A percentile compares a stretch with the other conserved stretches of the same genome.
Evolutionary conservation across 2,113 vertebrate genomes (phyloP).

Genomic region (Embiotoca jacksoni): DNA sequence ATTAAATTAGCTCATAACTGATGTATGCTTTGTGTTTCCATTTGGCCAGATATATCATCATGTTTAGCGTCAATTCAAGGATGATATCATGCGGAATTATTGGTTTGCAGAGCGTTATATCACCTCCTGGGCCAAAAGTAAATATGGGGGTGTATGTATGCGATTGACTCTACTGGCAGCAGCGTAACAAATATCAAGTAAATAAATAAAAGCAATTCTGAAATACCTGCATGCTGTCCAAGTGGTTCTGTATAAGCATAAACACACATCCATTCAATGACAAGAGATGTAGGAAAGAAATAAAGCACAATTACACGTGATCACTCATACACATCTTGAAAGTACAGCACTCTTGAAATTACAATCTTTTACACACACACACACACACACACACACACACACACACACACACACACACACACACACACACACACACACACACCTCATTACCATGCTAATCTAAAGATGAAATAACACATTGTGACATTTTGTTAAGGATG

Average conservation of each 20-base stretch:
- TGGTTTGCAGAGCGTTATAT: constrained; percentile 20
- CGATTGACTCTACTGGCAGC: constrained; percentile 20
- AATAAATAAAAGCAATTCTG: constrained; percentile 75
- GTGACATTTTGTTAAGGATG: not conserved
- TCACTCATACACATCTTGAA: constrained; percentile 71
- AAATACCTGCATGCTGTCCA: constrained; percentile 99
- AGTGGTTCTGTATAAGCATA: constrained; percentile 93
- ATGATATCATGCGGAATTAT: not conserved
- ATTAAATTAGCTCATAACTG: constrained; percentile 33
- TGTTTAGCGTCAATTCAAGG: not conserved
- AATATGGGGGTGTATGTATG: constrained; percentile 24
- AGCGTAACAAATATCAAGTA: constrained; percentile 48
- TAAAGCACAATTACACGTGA: constrained; percentile 80
- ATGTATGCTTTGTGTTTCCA: constrained; percentile 20
- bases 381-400: constrained; percentile 24
- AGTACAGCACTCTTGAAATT: constrained; percentile 51
- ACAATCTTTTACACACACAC: constrained; percentile 30
- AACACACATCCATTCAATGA: constrained; percentile 86
- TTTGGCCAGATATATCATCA: not conserved
- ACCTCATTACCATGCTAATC: constrained; percentile 21
- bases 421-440: constrained; percentile 25
- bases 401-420: constrained; percentile 31
- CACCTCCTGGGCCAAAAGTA: constrained; percentile 16
- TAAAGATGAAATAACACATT: constrained; percentile 15
- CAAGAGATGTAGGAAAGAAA: constrained; percentile 85